Evolutionary conservation across 2,797 vertebrate genomes (phyloP), one percentile per base, ranked within the genome.

Genomic region (Cirrhinus molitorella): DNA sequence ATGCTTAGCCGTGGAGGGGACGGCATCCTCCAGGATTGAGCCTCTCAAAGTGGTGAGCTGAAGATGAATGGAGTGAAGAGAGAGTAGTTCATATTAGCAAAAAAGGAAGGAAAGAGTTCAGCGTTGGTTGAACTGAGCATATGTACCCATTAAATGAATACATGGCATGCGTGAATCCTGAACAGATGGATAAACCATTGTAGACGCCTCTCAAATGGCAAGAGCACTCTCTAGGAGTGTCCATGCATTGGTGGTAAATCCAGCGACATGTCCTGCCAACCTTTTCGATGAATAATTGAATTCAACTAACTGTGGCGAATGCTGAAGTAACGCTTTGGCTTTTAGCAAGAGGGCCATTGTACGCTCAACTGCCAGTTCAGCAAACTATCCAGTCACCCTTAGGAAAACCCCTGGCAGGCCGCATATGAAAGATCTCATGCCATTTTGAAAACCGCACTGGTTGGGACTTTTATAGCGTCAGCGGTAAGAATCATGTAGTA

Each of bases 31-130:
- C 85, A 96, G 89, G 87, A 96, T 94, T 1, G 95, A 95, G 57
- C 96, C 96, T 87, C 96, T 89, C 76, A 97, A 91, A 0, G 95
- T 96, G 19, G 95, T 96, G 55, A 96, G 95, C 96, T 97, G n/a
- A 49, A 12, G 67, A 49, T 34, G 23, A 43, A 51, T n/a, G 37
- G 37, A 65, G 68, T 63, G 6, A 67, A 43, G 23, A 40, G 14
- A 67, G 10, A 61, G 10, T 37, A 37, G 19, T 81, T 61, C n/a
- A 51, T 34, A 23, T 28, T 63, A 14, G 19, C 4, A 16, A n/a
- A 65, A 73, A 70, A 57, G n/a, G n/a, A n/a, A 66, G 12, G 19
- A 5, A 45, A 47, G n/a, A 37, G 13, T 43, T 45, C 25, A 34
- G 4, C 49, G 45, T 25, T 53, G 14, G 16, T 0, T 9, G 73